Percentiles rank a stretch among this genome's conserved stretches.
Conservation (phyloP, 2,797 vertebrate species). For the Xenopus petersii region DNA sequence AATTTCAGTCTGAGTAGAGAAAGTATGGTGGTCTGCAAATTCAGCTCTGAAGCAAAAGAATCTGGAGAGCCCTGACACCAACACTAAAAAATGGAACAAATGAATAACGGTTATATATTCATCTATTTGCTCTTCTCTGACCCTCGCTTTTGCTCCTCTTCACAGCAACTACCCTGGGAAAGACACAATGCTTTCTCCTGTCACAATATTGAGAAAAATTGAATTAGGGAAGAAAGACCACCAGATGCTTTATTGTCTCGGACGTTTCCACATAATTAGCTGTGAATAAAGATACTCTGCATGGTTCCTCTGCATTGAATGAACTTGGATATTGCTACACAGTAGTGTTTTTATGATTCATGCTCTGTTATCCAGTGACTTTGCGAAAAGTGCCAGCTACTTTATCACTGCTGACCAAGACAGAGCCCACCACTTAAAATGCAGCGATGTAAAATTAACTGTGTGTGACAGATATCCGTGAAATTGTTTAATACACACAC, state of each 20-base stretch:
- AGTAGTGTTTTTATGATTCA: conserved; percentile 82
- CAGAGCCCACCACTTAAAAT: conserved; percentile 74
- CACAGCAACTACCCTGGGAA: conserved; percentile 77
- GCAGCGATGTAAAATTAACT: conserved; percentile 90
- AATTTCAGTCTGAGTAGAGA: conserved; percentile 69
- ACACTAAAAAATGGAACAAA: conserved; percentile 77
- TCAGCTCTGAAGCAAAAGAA: conserved; percentile 65
- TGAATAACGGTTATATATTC: conserved; percentile 98
- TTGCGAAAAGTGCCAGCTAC: conserved; percentile 79
- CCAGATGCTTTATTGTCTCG: conserved; percentile 99
- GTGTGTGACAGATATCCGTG: conserved; percentile 92
- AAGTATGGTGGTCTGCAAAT: conserved; percentile 79
- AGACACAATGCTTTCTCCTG: conserved; percentile 93
- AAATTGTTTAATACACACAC: conserved; percentile 92
- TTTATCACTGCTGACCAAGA: conserved; percentile 76
- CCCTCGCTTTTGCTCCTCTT: conserved; percentile 80
- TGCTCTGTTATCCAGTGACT: conserved; percentile 75
- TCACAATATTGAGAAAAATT: conserved; percentile 93
- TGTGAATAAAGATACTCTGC: conserved; percentile 88
- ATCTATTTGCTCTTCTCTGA: conserved; percentile 98
- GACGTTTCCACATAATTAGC: conserved; percentile 99
- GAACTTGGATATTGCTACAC: conserved; percentile 93
- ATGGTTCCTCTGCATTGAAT: conserved; percentile 89
- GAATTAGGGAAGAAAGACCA: conserved; percentile 88
- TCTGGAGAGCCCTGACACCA: conserved; percentile 63